phyloP scores from a whole-genome alignment of 2,888 invertebrate genomes.

The Drosophila pseudotalamancana region DNA sequence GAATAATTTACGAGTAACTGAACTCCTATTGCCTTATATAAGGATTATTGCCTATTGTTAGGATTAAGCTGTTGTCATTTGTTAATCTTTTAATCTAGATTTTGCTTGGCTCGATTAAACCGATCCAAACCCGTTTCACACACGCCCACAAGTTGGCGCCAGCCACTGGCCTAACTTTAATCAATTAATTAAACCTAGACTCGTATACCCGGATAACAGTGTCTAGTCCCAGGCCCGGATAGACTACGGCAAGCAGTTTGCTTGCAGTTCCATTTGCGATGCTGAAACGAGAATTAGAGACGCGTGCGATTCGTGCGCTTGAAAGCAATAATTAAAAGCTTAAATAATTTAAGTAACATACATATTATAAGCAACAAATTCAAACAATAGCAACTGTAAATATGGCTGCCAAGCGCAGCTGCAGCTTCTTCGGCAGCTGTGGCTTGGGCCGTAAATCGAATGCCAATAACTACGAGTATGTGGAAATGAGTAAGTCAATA shows the following conservation, averaged over 20 bases:
- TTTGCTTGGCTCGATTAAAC: constrained; percentile 7
- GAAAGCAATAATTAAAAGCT: constrained; percentile 34
- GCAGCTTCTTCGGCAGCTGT: constrained; percentile 61
- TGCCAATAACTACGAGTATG: constrained; percentile 52
- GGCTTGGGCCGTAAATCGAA: constrained; percentile 23
- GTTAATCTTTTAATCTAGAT: not conserved
- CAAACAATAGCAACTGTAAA: too few species aligned
- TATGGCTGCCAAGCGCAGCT: constrained; percentile 55
- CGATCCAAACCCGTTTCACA: constrained; percentile 18
- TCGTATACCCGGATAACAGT: constrained; percentile 48
- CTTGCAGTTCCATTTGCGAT: constrained; percentile 70
- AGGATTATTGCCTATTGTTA: not conserved
- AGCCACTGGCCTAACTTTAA: constrained; percentile 47
- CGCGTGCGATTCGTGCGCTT: constrained; percentile 26
- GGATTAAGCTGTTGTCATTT: not conserved
- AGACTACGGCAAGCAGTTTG: constrained; percentile 8
- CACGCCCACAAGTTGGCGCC: constrained; percentile 26
- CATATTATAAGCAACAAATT: not conserved
- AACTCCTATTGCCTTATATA: not conserved
- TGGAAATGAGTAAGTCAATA: constrained; percentile 71
- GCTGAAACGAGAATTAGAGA: constrained; percentile 75
- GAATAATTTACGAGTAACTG: too few species aligned
- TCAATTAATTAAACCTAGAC: constrained; percentile 69
- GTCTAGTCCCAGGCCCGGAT: constrained; percentile 7
- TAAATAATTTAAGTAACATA: constrained; percentile 4